Base-by-base conservation (phyloP, 2,888 invertebrate genomes). In the Antitype chi region DNA sequence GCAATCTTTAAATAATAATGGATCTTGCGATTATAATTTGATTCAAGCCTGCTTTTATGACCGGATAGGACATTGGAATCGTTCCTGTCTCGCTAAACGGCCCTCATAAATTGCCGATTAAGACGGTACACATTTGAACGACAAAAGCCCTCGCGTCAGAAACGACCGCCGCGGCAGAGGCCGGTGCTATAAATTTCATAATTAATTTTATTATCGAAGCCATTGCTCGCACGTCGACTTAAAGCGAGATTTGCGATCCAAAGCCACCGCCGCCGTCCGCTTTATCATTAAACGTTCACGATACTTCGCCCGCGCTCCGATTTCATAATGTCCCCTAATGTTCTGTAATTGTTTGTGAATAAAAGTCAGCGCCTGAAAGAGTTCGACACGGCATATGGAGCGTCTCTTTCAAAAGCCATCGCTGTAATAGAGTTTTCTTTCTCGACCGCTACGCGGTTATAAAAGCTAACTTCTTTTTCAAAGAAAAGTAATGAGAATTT, bases 401-500 rank as follows among this genome's bases (percentile, higher is more conserved):
- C 89, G 81, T 85, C 91, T 89, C 89, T 91, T 92, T 93, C 93
- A 94, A 95, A 95, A 93, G 94, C 91, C 94, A 93, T 94, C 92
- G 92, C 94, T 94, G 94, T 95, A 93, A 95, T 94, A 93, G 92
- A 95, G 92, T 95, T 95, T 94, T 93, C 94, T 93, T 93, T 92
- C 92, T 92, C 92, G 91, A 91, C 91, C 92, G 91, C 91, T 89
- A 90, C 91, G 90, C 90, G 92, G 91, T 94, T 94, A 94, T 94
- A 94, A 95, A 95, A 93, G 94, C 93, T 94, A 95, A 95, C 95
- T 95, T 93, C 90, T 92, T 94, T 93, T 94, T 94, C 93, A 94
- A 91, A 95, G 94, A 93, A 95, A 96, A 94, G 95, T 96, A 96
- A 96, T 96, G 95, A 95, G 96, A 95, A 94, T 94, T 93, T 94